phyloP scores from a whole-genome alignment of 2,113 vertebrate species.

The Aleadryas rufinucha region DNA sequence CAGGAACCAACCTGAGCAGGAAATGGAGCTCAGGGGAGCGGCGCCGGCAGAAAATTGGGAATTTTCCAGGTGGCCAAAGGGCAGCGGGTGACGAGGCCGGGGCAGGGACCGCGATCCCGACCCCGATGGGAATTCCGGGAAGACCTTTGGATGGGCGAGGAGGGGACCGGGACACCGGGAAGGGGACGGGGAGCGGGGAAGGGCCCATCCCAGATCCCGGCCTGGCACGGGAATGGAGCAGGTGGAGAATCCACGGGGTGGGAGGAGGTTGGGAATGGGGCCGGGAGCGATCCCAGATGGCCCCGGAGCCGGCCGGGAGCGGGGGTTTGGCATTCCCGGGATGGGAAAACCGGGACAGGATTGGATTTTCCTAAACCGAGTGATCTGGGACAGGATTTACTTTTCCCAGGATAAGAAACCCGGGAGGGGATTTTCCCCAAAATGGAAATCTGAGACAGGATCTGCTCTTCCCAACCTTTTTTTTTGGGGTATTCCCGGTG shows the following conservation, averaged over 20 bases:
- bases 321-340: background rate
- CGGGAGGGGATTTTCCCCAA: background rate
- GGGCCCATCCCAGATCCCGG: background rate
- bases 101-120: background rate
- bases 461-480: background rate
- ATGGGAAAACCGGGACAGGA: background rate
- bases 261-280: background rate
- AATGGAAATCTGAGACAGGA: background rate
- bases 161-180: background rate
- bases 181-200: background rate
- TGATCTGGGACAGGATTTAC: background rate
- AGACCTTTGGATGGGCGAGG: background rate
- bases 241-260: background rate
- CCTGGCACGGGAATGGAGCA: background rate
- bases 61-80: background rate
- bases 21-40: background rate
- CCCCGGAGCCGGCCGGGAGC: background rate
- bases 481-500: background rate
- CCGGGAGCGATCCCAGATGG: background rate
- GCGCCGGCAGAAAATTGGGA: background rate
- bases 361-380: background rate
- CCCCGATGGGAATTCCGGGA: background rate
- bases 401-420: background rate
- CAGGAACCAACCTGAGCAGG: background rate
- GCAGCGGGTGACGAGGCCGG: background rate